A percentile compares a stretch with the other conserved stretches of the same genome.
These are phyloP conservation scores for Cheilosia variabilis DNA, from an alignment of 2,888 invertebrate genomes.

Conservation along the genomic window DNA sequence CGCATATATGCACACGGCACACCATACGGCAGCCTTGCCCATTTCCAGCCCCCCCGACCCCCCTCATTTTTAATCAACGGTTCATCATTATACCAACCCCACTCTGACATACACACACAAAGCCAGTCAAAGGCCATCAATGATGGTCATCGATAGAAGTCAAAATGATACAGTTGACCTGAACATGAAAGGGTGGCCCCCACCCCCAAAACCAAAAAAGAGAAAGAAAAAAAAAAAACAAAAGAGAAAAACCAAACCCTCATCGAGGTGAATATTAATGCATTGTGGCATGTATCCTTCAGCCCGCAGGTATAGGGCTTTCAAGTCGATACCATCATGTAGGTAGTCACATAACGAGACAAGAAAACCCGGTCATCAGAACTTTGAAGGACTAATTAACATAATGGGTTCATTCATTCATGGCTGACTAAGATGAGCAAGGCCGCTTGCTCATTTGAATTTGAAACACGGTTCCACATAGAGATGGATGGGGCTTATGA, in stretches of 20 bases:
- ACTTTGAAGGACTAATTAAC: slow-evolving; percentile 74
- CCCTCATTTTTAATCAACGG: slow-evolving; percentile 66
- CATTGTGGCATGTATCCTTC: slow-evolving; percentile 60
- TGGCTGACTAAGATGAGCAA: slow-evolving; percentile 37
- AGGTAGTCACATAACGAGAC: slow-evolving; percentile 16
- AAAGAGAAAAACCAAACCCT: slow-evolving; percentile 44
- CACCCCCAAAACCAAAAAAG: slow-evolving; percentile 46
- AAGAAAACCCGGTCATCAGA: slow-evolving; percentile 43
- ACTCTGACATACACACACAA: slow-evolving; percentile 24
- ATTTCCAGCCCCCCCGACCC: slow-evolving; percentile 34
- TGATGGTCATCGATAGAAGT: slow-evolving; percentile 73
- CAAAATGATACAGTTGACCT: slow-evolving; percentile 73
- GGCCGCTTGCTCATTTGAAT: slow-evolving; percentile 67
- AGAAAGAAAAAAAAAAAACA: background rate
- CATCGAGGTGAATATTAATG: slow-evolving; percentile 69
- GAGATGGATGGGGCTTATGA: slow-evolving; percentile 23
- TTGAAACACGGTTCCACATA: slow-evolving; percentile 49
- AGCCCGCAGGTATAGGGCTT: slow-evolving; percentile 51
- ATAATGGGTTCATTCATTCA: slow-evolving; percentile 65
- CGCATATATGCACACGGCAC: background rate
- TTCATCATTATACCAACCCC: slow-evolving; percentile 11
- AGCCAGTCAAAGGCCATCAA: slow-evolving; percentile 70
- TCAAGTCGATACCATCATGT: slow-evolving; percentile 57
- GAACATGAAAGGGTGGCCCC: slow-evolving; percentile 68
- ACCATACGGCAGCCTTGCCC: slow-evolving; percentile 54